These are phyloP conservation scores for Sapayoa aenigma DNA, from an alignment of 2,113 vertebrate genomes.

Conservation along the genomic window DNA sequence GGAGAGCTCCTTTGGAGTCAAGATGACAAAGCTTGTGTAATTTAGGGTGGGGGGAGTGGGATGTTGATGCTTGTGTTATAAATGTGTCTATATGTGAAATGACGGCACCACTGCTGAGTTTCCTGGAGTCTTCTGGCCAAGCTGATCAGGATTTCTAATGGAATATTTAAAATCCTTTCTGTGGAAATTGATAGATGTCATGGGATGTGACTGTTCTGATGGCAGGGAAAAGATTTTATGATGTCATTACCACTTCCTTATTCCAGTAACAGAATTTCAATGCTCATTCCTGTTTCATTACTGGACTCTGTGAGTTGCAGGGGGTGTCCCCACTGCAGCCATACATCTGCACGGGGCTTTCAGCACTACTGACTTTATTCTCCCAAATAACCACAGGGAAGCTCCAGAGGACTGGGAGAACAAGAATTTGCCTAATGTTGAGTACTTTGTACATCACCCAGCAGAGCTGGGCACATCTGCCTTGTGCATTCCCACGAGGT, in stretches of 20 bases:
- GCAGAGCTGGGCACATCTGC: not conserved
- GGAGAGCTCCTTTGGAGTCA: not conserved
- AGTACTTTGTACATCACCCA: rapidly evolving
- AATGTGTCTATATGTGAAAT: not conserved
- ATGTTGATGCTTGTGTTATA: not conserved
- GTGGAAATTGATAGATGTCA: not conserved
- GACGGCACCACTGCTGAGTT: not conserved
- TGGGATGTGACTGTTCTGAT: not conserved
- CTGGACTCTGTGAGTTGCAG: not conserved
- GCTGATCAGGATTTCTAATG: not conserved
- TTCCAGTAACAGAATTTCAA: not conserved
- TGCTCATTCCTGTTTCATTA: rapidly evolving
- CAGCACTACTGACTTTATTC: not conserved
- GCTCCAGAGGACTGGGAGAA: not conserved
- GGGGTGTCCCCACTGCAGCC: not conserved
- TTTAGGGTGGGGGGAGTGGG: not conserved
- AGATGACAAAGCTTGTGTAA: not conserved
- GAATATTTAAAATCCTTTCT: not conserved
- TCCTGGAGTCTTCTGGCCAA: not conserved
- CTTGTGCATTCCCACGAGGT: not conserved
- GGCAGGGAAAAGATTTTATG: not conserved
- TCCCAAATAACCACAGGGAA: not conserved
- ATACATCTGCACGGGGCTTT: not conserved
- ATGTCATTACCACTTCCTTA: not conserved
- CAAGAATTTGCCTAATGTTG: not conserved